Conservation (phyloP, 2,113 vertebrate species). For the Cyanocitta stelleri region DNA sequence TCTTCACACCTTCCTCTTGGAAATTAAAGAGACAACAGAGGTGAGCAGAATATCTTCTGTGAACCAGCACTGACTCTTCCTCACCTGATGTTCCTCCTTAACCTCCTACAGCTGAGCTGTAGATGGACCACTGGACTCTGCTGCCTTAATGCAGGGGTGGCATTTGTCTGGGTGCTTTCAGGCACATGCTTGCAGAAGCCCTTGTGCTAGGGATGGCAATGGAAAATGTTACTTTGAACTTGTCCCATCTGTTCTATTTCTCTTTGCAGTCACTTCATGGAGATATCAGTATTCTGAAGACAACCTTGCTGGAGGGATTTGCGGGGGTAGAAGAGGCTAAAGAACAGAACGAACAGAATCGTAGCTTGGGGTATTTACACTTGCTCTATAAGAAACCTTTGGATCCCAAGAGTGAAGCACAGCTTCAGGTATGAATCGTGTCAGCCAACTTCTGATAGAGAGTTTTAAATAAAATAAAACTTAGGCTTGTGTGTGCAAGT, state of each 20-base stretch:
- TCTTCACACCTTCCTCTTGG: constrained; percentile 84
- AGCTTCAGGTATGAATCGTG: constrained; percentile 83
- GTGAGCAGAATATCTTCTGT: constrained; percentile 54
- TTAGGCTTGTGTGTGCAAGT: neutral
- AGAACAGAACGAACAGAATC: constrained; percentile 80
- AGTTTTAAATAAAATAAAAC: neutral
- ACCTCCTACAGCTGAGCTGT: neutral
- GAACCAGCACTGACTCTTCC: neutral
- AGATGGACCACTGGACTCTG: neutral
- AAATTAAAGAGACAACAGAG: constrained; percentile 95
- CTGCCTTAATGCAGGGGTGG: neutral
- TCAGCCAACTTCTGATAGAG: neutral
- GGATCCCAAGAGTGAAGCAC: constrained; percentile 90
- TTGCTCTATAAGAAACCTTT: constrained; percentile 91
- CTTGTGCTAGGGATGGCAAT: neutral
- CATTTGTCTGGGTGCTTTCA: neutral
- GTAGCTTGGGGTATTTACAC: constrained; percentile 81
- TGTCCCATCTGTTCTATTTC: neutral
- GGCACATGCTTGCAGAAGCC: neutral
- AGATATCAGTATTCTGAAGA: constrained; percentile 90
- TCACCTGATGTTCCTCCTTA: neutral
- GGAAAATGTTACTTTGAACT: neutral
- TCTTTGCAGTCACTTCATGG: constrained; percentile 85
- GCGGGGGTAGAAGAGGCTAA: constrained; percentile 88
- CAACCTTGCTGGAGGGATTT: constrained; percentile 88